A percentile compares a stretch with the other conserved stretches of the same genome.
phyloP scores from a whole-genome alignment of 2,888 invertebrate genomes.

The Panorpa germanica region DNA sequence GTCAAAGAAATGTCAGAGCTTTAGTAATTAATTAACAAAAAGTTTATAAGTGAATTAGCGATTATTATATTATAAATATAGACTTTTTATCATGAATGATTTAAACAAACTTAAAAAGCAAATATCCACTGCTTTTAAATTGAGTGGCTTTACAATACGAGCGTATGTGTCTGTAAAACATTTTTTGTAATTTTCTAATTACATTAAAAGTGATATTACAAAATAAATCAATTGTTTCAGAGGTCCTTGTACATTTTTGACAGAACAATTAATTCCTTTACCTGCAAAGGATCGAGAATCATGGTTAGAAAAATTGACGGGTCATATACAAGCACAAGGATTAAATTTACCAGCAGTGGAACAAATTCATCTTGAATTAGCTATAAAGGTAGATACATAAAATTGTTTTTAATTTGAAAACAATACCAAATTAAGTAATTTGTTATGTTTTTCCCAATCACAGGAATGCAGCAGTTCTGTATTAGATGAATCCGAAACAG shows the following conservation, averaged over 20 bases:
- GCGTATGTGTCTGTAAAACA: constrained; percentile 21
- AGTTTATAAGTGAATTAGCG: no score
- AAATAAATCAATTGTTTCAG: constrained; percentile 21
- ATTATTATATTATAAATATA: no score
- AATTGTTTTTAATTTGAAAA: constrained; percentile 7
- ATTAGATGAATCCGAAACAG: constrained; percentile 52
- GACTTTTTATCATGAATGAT: no score
- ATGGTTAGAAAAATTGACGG: constrained; percentile 56
- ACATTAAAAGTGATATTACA: constrained; percentile 8
- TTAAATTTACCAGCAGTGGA: constrained; percentile 53
- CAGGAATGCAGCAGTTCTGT: constrained; percentile 34
- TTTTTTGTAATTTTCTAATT: constrained; percentile 9
- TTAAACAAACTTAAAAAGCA: no score
- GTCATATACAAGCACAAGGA: constrained; percentile 61
- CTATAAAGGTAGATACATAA: constrained; percentile 36
- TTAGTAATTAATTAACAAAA: no score
- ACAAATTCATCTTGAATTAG: constrained; percentile 48
- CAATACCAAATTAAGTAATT: constrained; percentile 8
- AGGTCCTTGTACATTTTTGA: constrained; percentile 53
- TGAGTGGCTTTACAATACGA: constrained; percentile 55
- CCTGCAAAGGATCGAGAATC: constrained; percentile 38
- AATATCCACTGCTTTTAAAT: constrained; percentile 47
- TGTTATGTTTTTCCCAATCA: constrained; percentile 11
- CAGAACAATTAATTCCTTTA: constrained; percentile 45
- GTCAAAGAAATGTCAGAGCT: no score